These are phyloP conservation scores for Ornithorhynchus anatinus DNA, from an alignment of 2,113 vertebrate species.

Conservation along the genomic window DNA sequence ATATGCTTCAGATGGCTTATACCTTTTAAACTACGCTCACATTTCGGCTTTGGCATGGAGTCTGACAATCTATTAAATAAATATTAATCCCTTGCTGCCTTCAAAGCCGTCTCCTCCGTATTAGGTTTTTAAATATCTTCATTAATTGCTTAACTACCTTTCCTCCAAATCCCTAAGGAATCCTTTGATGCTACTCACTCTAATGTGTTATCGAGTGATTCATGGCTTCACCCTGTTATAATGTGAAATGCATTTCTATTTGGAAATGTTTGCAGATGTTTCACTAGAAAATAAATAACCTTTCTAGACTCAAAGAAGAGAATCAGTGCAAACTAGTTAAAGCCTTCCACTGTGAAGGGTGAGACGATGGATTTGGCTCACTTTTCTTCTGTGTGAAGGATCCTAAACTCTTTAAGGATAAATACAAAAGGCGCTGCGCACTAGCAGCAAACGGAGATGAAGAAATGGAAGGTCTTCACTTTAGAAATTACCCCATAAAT, in stretches of 20 bases:
- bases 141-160: conserved; percentile 77
- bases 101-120: conserved; percentile 67
- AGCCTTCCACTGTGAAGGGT: neutral
- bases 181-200: conserved; percentile 58
- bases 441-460: too few species aligned
- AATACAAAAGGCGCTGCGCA: too few species aligned
- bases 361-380: neutral
- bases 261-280: conserved; percentile 46
- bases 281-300: conserved; percentile 24
- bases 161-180: conserved; percentile 63
- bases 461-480: too few species aligned
- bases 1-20: conserved; percentile 40
- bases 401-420: too few species aligned
- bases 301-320: conserved; percentile 17
- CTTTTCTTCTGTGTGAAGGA: neutral
- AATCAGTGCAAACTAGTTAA: neutral
- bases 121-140: conserved; percentile 76
- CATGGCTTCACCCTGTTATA: conserved; percentile 63
- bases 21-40: conserved; percentile 50
- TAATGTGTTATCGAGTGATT: conserved; percentile 71
- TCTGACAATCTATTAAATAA: conserved; percentile 70
- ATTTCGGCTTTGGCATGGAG: conserved; percentile 63
- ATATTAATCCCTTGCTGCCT: conserved; percentile 70
- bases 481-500: too few species aligned
- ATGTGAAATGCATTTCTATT: conserved; percentile 51